Conservation (phyloP, 2,797 vertebrate species). For the Myotis vivesi region DNA sequence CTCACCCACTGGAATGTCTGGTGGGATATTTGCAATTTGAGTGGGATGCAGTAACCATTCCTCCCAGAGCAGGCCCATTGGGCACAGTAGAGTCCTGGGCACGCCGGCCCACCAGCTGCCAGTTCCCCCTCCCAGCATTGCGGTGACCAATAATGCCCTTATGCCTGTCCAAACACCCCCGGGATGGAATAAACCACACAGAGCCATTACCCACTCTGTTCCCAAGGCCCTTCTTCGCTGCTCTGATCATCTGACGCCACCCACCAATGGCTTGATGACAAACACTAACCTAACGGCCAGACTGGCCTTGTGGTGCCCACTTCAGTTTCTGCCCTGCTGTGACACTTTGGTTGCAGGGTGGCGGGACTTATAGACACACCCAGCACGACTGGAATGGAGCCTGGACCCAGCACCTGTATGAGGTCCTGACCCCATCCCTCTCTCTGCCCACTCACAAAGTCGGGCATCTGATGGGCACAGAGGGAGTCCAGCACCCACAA, state of each 20-base stretch:
- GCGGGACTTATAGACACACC: not conserved
- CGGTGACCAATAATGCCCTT: not conserved
- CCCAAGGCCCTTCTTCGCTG: accelerated
- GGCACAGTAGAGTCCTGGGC: not conserved
- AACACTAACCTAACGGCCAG: not conserved
- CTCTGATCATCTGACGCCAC: not conserved
- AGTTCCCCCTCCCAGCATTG: not conserved
- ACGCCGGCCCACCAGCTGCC: not conserved
- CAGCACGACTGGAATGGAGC: not conserved
- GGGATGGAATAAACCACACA: not conserved
- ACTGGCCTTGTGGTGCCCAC: not conserved
- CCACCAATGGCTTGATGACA: not conserved
- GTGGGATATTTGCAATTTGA: not conserved
- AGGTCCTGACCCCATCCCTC: not conserved
- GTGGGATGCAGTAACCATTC: not conserved
- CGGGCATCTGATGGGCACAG: accelerated
- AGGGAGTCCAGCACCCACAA: not conserved
- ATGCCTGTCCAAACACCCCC: not conserved
- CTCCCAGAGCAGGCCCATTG: accelerated
- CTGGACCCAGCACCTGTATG: not conserved
- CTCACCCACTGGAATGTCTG: not conserved
- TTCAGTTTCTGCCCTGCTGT: not conserved
- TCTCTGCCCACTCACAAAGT: not conserved
- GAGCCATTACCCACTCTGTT: not conserved
- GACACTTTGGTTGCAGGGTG: not conserved